Evolutionary conservation across 1,140 invertebrate species (phyloP).

Genomic region (Trachelipus rathkii): DNA sequence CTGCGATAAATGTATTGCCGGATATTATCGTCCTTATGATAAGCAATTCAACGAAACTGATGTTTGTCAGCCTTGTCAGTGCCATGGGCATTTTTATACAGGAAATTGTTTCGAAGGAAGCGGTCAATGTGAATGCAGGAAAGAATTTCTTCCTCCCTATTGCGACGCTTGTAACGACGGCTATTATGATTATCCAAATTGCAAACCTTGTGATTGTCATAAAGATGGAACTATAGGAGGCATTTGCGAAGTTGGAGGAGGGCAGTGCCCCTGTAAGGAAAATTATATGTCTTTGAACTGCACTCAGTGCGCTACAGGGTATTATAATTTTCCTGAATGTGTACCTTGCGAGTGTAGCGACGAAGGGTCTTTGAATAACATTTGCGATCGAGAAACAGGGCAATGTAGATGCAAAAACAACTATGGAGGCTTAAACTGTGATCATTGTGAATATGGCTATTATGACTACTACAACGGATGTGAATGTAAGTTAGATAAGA

Average conservation of each 20-base stretch:
- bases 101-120: slow-evolving; percentile 92
- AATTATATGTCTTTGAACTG: slow-evolving; percentile 84
- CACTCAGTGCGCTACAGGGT: slow-evolving; percentile 80
- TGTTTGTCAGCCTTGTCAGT: slow-evolving; percentile 88
- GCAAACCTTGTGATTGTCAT: slow-evolving; percentile 88
- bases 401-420: slow-evolving; percentile 86
- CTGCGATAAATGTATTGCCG: slow-evolving; percentile 85
- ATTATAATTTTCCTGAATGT: slow-evolving; percentile 88
- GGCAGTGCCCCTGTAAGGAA: slow-evolving; percentile 81
- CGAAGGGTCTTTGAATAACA: slow-evolving; percentile 65
- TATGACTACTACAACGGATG: slow-evolving; percentile 70
- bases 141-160: slow-evolving; percentile 71
- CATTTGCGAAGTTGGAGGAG: slow-evolving; percentile 76
- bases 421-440: slow-evolving; percentile 79
- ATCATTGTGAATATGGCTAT: slow-evolving; percentile 76
- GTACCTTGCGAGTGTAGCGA: slow-evolving; percentile 79
- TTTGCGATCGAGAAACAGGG: slow-evolving; percentile 76
- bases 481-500: slow-evolving; percentile 78
- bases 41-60: slow-evolving; percentile 79
- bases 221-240: slow-evolving; percentile 80
- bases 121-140: slow-evolving; percentile 83
- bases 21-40: slow-evolving; percentile 75
- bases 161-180: slow-evolving; percentile 83
- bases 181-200: slow-evolving; percentile 91
- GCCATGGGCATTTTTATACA: slow-evolving; percentile 76